Percentiles rank a stretch among this genome's conserved stretches.
phyloP scores from a whole-genome alignment of 1,140 invertebrate species.

The Popillia japonica region DNA sequence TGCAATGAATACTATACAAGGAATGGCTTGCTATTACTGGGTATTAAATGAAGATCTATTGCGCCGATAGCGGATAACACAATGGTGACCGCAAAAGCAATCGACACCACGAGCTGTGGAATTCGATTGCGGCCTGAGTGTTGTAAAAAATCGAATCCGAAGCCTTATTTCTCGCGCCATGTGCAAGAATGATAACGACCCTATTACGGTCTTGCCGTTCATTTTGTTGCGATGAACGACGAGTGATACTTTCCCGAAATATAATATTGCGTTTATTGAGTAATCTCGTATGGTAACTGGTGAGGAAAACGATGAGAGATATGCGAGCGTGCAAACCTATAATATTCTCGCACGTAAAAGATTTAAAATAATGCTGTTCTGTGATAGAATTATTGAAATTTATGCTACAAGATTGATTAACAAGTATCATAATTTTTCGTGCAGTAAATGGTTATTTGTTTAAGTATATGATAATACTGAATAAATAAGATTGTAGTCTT shows the following conservation, averaged over 20 bases:
- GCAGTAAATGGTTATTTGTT: no score
- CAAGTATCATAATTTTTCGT: no score
- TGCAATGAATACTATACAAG: background rate
- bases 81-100: constrained; percentile 30
- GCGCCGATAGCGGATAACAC: constrained; percentile 17
- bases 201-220: background rate
- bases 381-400: no score
- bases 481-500: no score
- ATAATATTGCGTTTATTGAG: constrained; percentile 6
- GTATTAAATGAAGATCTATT: constrained; percentile 33
- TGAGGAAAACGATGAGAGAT: no score
- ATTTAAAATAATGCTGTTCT: no score
- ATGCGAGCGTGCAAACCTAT: no score
- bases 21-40: background rate
- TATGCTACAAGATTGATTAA: no score
- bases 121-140: constrained; percentile 24
- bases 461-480: no score
- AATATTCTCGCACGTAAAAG: no score
- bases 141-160: background rate
- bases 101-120: constrained; percentile 26
- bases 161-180: constrained; percentile 1
- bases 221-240: background rate
- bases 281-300: no score
- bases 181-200: constrained; percentile 33
- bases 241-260: background rate